Conservation (phyloP, 2,797 vertebrate genomes). For the Acropternis orthonyx region DNA sequence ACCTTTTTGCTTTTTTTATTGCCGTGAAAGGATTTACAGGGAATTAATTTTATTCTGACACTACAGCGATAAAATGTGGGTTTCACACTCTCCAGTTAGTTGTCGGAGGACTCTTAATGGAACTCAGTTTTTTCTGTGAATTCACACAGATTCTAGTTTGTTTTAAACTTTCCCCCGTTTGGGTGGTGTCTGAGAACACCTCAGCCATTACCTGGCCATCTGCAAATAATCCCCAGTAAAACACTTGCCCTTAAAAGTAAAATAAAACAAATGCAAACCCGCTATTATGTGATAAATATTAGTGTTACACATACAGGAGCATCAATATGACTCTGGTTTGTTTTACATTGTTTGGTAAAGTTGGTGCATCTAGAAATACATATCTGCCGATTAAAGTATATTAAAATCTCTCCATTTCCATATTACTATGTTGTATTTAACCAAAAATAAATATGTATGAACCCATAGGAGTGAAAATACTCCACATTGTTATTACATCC, state of each 20-base stretch:
- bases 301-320: background rate
- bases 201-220: constrained; percentile 29
- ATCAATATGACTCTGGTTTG: background rate
- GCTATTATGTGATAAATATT: constrained; percentile 15
- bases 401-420: constrained; percentile 4
- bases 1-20: background rate
- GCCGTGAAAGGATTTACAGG: background rate
- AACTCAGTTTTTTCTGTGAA: background rate
- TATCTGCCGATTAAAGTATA: constrained; percentile 1
- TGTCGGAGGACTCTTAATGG: background rate
- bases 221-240: constrained; percentile 25
- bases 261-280: background rate
- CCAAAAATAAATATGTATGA: background rate
- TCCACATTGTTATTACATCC: background rate
- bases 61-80: background rate
- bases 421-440: background rate
- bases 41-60: constrained; percentile 5
- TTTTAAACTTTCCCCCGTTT: constrained; percentile 12
- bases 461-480: background rate
- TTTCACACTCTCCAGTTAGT: background rate
- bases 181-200: constrained; percentile 24
- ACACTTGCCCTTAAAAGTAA: background rate
- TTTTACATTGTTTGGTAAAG: constrained; percentile 9
- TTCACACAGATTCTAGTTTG: background rate
- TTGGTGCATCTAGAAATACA: background rate